These are phyloP conservation scores for Aurelia sp. DNA, from an alignment of 30 jellyfish, hydroid and myxozoan species.

Conservation along the genomic window DNA sequence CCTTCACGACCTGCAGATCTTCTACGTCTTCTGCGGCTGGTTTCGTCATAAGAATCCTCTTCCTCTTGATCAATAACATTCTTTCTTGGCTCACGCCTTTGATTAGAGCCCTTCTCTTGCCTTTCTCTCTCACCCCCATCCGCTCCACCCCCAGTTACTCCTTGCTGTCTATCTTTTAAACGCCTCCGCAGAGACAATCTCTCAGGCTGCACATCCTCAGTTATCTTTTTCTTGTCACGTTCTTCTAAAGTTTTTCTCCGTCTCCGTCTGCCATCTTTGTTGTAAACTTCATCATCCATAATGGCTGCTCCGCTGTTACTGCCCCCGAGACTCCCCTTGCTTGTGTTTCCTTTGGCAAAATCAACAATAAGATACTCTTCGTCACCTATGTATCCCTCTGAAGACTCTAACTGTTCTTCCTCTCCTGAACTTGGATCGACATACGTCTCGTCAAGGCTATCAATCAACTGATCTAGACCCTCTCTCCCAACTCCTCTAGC, in stretches of 20 bases:
- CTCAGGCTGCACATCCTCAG: constrained; percentile 8
- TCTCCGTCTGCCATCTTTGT: constrained; percentile 68
- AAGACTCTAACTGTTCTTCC: constrained; percentile 61
- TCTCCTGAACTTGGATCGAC: constrained; percentile 1
- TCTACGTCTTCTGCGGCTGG: constrained; percentile 47
- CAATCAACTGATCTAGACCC: constrained; percentile 6
- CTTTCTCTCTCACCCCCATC: constrained; percentile 1
- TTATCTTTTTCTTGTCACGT: not conserved
- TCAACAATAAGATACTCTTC: constrained; percentile 90
- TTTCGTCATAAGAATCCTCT: constrained; percentile 8
- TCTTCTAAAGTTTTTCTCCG: constrained; percentile 19
- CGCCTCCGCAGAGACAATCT: constrained; percentile 37
- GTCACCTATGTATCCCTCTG: constrained; percentile 77
- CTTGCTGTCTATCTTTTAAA: not conserved
- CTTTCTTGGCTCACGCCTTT: constrained; percentile 2
- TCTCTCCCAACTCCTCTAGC: not conserved
- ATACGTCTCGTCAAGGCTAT: constrained; percentile 3
- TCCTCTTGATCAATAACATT: not conserved
- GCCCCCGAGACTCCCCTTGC: not conserved
- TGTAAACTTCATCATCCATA: constrained; percentile 51
- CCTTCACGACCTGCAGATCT: not conserved
- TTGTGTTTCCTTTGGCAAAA: constrained; percentile 20
- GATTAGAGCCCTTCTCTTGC: not conserved
- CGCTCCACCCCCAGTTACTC: not conserved
- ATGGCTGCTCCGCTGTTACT: constrained; percentile 8